Evolutionary conservation across 2,797 vertebrate species (phyloP), one percentile per base, ranked within the genome.

Genomic region (Heliangelus exortis): DNA sequence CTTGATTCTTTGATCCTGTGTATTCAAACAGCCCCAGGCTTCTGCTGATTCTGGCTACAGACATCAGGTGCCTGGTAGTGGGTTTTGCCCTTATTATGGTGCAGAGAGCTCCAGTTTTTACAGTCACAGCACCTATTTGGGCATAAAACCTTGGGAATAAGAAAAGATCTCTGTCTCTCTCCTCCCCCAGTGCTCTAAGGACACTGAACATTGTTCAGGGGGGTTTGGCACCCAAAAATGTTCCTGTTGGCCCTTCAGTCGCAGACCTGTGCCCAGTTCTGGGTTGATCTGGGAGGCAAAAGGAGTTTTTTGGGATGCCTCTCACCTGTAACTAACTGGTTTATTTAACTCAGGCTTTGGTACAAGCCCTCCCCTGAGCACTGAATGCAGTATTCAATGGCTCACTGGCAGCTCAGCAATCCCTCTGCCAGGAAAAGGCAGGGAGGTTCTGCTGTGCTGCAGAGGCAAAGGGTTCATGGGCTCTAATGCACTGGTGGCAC

Each of bases 1-100:
- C 36, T 67, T 53, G 69, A 51, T 62, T 45, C 84, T 96, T 95
- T 88, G 93, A 95, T 85, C 77, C 89, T 9, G 4, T 58, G 58
- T 43, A 88, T 65, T 95, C 74, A 69, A 65, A 82, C 85, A 90
- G 68, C 81, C 92, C 29, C 10, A 0, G 92, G 89, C 61, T 85
- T 62, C 22, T 72, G 92, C 91, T 71, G 61, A 29, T 31, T 74
- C 92, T 92, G 72, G 34, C 83, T 67, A 15, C 51, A 54, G 58
- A 43, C 51, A 59, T 93, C 80, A 83, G 69, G 62, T 83, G 50
- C 4, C 15, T n/a, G 82, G 41, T 39, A 15, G 7, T 19, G 72
- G 78, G 76, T 5, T 61, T 66, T 72, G 59, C 59, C 55, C 81
- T 57, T 34, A 20, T 50, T 5, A 1, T 6, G 31, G 76, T 20